Evolutionary conservation across 1,140 invertebrate species (phyloP), one percentile per base, ranked within the genome.

Genomic region (Microplitis demolitor): DNA sequence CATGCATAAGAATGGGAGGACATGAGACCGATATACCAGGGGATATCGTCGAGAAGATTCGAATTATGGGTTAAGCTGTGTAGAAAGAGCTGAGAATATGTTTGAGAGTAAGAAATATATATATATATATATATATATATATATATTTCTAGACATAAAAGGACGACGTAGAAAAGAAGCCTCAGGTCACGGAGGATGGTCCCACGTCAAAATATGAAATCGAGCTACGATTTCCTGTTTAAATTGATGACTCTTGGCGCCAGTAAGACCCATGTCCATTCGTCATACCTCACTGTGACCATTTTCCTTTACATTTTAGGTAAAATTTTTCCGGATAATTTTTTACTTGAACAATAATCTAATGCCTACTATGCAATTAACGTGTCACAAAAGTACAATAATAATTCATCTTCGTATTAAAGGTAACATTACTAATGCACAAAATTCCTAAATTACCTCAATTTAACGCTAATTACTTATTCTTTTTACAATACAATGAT

Each of bases 241-340:
- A 85, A 86, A 87, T 85, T 86, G 83, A 87, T 85, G 84, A 84
- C 80, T 79, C 60, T 76, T 80, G 82, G 80, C 80, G 83, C 84
- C 84, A 82, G 74, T 66, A 63, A 81, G 54, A 33, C 31, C 51
- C 66, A 3, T 50, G 69, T 70, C 69, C 37, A 70, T 70, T 61
- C 56, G 14, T 70, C 69, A 63, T 39, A 58, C 56, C 16, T 6
- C 31, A 8, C 5, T 4, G 35, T 68, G 53, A 56, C 34, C 33
- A 5, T 35, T 45, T 11, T 45, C 11, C 39, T 45, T 9, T 45
- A 45, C 24, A 24, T 24, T 45, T 45, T 45, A 45, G 39, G 39
- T 45, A 45, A 11, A 45, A 45, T 9, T 45, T 45, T 51, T 31
- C 39, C 50, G 69, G 60, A 63, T 37, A 39, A 61, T 61, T 53